Evolutionary conservation across 2,797 vertebrate genomes (phyloP).

Genomic region (Cygnus olor): DNA sequence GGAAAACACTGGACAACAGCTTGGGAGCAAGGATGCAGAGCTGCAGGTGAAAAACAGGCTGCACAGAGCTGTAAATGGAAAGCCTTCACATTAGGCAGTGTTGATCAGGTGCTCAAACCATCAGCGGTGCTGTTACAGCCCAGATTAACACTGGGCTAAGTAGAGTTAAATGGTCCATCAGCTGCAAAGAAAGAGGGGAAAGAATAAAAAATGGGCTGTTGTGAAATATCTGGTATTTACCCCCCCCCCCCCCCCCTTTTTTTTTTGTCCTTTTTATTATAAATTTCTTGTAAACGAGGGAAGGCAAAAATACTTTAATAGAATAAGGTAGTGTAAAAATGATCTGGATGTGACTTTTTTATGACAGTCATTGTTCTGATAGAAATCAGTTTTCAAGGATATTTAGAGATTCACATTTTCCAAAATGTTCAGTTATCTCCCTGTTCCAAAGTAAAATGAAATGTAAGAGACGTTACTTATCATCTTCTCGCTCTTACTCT

Average conservation of each 20-base stretch:
- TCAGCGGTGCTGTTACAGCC: not conserved
- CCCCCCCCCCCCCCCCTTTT: not conserved
- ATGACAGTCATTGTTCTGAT: not conserved
- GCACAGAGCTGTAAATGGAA: not conserved
- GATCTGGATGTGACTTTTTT: not conserved
- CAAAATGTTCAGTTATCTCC: not conserved
- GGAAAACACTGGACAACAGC: not conserved
- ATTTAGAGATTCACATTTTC: not conserved
- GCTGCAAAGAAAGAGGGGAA: not conserved
- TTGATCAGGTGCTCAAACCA: not conserved
- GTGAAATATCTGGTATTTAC: not conserved
- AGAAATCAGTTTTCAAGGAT: not conserved
- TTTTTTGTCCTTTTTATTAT: not conserved
- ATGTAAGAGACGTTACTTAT: not conserved
- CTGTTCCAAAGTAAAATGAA: not conserved
- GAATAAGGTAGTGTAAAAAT: not conserved
- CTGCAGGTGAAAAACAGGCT: not conserved
- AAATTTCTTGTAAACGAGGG: not conserved
- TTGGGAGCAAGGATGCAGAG: not conserved
- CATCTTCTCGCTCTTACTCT: not conserved
- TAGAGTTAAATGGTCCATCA: not conserved
- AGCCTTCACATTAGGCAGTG: not conserved
- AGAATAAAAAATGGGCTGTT: not conserved
- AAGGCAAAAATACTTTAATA: not conserved
- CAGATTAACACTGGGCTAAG: not conserved